A percentile compares a stretch with the other conserved stretches of the same genome.
Evolutionary conservation across 2,888 invertebrate species (phyloP).

Genomic region (Diarsia rubi): DNA sequence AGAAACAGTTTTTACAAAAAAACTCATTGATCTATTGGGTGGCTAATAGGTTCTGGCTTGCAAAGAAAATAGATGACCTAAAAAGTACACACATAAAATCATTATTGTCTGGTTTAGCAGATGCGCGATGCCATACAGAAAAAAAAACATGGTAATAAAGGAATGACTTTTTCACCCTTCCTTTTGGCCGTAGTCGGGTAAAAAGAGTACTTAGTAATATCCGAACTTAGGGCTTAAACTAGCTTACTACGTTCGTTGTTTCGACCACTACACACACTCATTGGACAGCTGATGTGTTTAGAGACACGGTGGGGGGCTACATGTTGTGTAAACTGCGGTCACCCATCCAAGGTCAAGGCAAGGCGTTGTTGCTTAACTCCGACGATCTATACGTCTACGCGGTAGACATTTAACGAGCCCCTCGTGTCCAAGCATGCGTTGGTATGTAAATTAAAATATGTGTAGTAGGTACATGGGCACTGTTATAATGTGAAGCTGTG

Average conservation of each 20-base stretch:
- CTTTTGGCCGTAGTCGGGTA: too few species aligned
- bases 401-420: constrained; percentile 56
- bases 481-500: constrained; percentile 24
- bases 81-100: not conserved
- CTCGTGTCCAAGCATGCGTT: constrained; percentile 61
- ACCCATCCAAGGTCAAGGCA: constrained; percentile 63
- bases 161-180: not conserved
- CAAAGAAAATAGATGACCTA: not conserved
- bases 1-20: not conserved
- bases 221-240: not conserved
- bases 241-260: not conserved
- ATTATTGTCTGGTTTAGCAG: not conserved
- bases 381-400: constrained; percentile 58
- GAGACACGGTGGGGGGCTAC: constrained; percentile 33
- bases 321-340: constrained; percentile 47
- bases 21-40: not conserved
- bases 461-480: constrained; percentile 11
- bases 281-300: constrained; percentile 10
- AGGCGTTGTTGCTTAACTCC: constrained; percentile 57
- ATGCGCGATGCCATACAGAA: too few species aligned
- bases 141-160: not conserved
- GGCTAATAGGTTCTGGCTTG: not conserved
- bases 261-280: constrained; percentile 3
- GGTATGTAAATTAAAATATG: constrained; percentile 57
- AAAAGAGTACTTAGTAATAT: not conserved